phyloP scores from a whole-genome alignment of 2,797 vertebrate species.

The Oophaga sylvatica region DNA sequence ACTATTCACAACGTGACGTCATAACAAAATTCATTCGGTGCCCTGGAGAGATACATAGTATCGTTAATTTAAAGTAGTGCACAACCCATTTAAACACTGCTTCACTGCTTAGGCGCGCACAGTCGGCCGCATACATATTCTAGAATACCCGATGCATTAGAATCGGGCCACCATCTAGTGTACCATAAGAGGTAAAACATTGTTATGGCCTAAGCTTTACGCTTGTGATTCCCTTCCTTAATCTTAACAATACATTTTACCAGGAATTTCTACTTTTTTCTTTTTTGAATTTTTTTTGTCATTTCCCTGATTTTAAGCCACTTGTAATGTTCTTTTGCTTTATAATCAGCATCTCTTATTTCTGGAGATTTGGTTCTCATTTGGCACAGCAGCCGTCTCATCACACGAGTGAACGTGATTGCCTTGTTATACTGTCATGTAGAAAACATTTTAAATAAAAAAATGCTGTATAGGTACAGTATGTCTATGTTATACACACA shows the following conservation, averaged over 20 bases:
- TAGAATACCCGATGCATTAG: too few relatives aligned
- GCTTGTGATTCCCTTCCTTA: not conserved
- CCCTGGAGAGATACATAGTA: too few relatives aligned
- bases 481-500: too few relatives aligned
- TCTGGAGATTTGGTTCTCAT: not conserved
- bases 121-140: too few relatives aligned
- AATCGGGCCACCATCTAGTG: too few relatives aligned
- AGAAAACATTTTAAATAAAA: not conserved
- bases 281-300: not conserved
- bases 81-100: too few relatives aligned
- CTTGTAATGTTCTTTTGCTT: not conserved
- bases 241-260: not conserved
- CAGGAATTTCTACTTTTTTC: not conserved
- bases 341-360: conserved; percentile 1
- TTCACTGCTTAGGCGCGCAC: too few relatives aligned
- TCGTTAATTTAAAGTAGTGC: too few relatives aligned
- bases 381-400: not conserved
- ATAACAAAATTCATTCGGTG: too few relatives aligned
- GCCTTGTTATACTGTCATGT: not conserved
- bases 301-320: not conserved
- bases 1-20: too few relatives aligned
- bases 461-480: too few relatives aligned
- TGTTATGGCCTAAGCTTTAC: not conserved
- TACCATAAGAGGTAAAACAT: not conserved
- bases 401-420: not conserved